These are phyloP conservation scores for Cataglyphis rosenhaueri DNA, from an alignment of 2,888 invertebrate genomes.

Conservation along the genomic window DNA sequence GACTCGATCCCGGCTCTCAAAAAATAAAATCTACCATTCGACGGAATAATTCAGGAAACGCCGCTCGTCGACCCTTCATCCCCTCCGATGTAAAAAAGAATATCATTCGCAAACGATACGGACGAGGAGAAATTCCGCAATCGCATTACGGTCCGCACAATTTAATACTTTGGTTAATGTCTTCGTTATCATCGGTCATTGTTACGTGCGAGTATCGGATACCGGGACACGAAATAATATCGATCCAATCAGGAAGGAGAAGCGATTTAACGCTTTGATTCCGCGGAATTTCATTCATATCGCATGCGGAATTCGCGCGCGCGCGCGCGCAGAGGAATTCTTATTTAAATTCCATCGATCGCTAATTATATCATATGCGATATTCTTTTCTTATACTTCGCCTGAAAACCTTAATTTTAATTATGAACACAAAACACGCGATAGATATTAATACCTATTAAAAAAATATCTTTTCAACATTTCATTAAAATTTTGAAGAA, in stretches of 20 bases:
- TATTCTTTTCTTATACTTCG: conserved; percentile 6
- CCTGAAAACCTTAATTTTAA: not conserved
- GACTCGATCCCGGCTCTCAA: not conserved
- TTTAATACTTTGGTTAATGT: conserved; percentile 13
- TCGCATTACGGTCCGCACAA: conserved; percentile 17
- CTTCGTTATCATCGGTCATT: not conserved
- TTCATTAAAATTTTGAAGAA: not conserved
- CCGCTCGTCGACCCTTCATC: not conserved
- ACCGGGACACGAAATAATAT: conserved; percentile 39
- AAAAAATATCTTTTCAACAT: not conserved
- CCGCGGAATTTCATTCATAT: conserved; percentile 35
- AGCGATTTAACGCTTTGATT: not conserved
- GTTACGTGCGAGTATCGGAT: not conserved
- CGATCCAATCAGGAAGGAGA: not conserved
- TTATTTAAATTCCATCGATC: conserved; percentile 48
- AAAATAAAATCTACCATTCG: conserved; percentile 47
- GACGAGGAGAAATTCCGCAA: not conserved
- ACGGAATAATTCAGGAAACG: conserved; percentile 27
- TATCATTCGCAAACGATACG: conserved; percentile 5
- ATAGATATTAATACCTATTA: not conserved
- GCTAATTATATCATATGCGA: conserved; percentile 40
- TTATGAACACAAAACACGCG: not conserved
- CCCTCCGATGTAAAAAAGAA: not conserved
- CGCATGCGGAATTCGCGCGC: conserved; percentile 1
- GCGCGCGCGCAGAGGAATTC: not conserved